Evolutionary conservation across 2,888 invertebrate genomes (phyloP).

Genomic region (Drosophila emarginata): DNA sequence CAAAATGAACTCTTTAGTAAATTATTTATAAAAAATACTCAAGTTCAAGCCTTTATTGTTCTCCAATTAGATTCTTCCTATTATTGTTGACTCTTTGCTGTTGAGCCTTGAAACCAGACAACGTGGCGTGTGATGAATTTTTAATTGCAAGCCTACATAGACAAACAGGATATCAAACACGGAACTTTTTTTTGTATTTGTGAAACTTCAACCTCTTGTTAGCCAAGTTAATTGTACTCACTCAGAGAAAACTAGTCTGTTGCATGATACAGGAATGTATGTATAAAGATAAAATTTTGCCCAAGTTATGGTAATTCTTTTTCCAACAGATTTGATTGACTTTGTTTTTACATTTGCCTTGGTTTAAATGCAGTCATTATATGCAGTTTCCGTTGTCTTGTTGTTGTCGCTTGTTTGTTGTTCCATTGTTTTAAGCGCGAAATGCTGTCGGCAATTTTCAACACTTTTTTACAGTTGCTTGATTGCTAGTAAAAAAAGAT

Average conservation of each 20-base stretch:
- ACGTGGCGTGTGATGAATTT: slow-evolving; percentile 74
- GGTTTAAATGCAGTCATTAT: slow-evolving; percentile 34
- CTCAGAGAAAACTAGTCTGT: no score
- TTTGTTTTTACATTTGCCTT: no score
- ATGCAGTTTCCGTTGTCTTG: slow-evolving; percentile 17
- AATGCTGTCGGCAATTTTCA: slow-evolving; percentile 43
- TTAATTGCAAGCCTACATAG: slow-evolving; percentile 56
- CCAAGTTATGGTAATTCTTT: neutral
- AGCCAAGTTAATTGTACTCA: slow-evolving; percentile 62
- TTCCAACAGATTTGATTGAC: neutral
- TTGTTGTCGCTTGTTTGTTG: slow-evolving; percentile 19
- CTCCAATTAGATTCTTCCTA: slow-evolving; percentile 48
- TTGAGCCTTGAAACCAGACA: slow-evolving; percentile 31
- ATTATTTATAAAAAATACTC: neutral
- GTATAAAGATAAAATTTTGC: neutral
- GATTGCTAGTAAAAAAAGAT: slow-evolving; percentile 61
- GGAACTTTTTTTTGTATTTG: neutral
- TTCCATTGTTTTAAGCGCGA: slow-evolving; percentile 57
- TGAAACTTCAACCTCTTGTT: slow-evolving; percentile 32
- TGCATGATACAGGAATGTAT: no score
- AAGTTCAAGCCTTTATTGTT: slow-evolving; percentile 58
- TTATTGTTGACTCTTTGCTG: neutral
- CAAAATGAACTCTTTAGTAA: neutral
- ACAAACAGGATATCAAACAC: slow-evolving; percentile 16
- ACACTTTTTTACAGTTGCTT: slow-evolving; percentile 39